phyloP scores from a whole-genome alignment of 2,888 invertebrate species.

The Thymelicus acteon region DNA sequence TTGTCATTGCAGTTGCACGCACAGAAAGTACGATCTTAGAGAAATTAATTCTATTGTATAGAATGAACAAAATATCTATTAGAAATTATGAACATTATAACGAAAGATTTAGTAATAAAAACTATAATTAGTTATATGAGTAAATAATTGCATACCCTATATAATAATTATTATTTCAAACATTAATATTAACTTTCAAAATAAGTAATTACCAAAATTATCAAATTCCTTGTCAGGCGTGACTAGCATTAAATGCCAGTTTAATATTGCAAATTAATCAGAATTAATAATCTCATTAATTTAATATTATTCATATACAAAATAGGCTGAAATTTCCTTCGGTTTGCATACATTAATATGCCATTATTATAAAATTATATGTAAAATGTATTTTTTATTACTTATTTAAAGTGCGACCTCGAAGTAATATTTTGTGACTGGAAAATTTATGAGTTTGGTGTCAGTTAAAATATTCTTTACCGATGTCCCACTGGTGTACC shows the following conservation, averaged over 20 bases:
- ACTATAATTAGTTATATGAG: not conserved
- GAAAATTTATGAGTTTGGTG: too few relatives aligned
- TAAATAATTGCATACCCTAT: not conserved
- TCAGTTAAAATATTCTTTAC: too few relatives aligned
- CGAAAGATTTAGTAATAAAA: not conserved
- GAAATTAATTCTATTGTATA: not conserved
- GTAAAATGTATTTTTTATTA: not conserved
- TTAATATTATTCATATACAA: slow-evolving; percentile 17
- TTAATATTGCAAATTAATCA: slow-evolving; percentile 10
- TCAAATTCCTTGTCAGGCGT: not conserved
- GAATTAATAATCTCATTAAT: slow-evolving; percentile 16
- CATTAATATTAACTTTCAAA: slow-evolving; percentile 20
- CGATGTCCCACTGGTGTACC: too few relatives aligned
- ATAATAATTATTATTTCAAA: not conserved
- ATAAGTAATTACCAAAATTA: slow-evolving; percentile 1
- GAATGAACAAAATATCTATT: not conserved
- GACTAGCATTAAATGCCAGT: slow-evolving; percentile 25
- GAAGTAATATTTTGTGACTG: too few relatives aligned
- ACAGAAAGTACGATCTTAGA: too few relatives aligned
- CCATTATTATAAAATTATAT: not conserved
- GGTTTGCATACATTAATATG: too few relatives aligned
- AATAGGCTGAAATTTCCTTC: not conserved
- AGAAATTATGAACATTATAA: not conserved
- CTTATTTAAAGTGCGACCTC: not conserved
- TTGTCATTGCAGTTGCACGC: not conserved